Percentiles rank a stretch among this genome's conserved stretches.
Conservation (phyloP, 2,888 invertebrate genomes). For the Deroplatys truncata region DNA sequence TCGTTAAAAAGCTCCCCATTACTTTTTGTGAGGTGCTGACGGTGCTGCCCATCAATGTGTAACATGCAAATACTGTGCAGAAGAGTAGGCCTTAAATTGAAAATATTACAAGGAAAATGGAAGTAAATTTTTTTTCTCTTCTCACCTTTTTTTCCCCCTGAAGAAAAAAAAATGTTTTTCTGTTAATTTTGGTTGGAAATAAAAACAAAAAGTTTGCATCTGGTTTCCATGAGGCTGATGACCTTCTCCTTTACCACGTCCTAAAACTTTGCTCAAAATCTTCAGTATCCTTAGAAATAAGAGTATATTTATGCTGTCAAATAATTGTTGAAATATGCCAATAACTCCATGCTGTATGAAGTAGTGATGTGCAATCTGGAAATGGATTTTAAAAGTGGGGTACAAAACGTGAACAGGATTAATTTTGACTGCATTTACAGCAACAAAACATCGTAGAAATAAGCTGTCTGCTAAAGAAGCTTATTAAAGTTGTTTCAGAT, state of each 20-base stretch:
- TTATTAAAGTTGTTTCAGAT: too few species aligned
- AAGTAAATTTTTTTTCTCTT: conserved; percentile 20
- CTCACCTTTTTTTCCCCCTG: neutral
- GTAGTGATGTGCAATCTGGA: too few species aligned
- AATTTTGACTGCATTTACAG: too few species aligned
- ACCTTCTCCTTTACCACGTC: conserved; percentile 12
- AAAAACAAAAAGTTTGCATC: conserved; percentile 18
- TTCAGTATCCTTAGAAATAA: neutral
- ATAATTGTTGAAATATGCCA: too few species aligned
- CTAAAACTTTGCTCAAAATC: neutral
- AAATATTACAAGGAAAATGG: conserved; percentile 20
- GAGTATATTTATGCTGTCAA: too few species aligned
- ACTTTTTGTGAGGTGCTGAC: conserved; percentile 20
- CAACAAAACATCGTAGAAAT: too few species aligned
- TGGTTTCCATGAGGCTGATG: conserved; percentile 19
- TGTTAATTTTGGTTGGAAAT: conserved; percentile 24
- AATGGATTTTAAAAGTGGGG: too few species aligned
- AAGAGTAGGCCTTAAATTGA: conserved; percentile 20
- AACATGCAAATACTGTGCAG: conserved; percentile 17
- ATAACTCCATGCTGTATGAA: too few species aligned
- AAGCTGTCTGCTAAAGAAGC: too few species aligned
- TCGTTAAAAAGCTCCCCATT: neutral
- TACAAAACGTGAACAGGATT: too few species aligned
- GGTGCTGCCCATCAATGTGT: conserved; percentile 16
- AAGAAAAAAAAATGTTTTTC: neutral